Conservation (phyloP, 2,113 vertebrate genomes). For the Lamprotornis superbus region DNA sequence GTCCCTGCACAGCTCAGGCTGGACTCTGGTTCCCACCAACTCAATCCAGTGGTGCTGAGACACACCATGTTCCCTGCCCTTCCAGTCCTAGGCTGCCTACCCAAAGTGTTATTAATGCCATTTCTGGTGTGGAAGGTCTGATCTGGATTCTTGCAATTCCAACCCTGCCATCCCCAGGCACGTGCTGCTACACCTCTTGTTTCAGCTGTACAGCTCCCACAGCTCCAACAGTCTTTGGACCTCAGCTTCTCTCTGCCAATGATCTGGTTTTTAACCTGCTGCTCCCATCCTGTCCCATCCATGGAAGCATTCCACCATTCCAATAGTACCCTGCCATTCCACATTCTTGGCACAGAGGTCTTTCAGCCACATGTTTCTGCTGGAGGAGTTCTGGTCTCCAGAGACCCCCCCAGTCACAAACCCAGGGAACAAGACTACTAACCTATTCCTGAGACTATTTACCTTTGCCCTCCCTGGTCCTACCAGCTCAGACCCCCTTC, state of each 20-base stretch:
- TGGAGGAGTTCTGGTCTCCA: neutral
- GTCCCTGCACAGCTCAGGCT: neutral
- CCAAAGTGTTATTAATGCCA: neutral
- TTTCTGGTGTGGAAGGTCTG: neutral
- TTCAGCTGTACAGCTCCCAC: neutral
- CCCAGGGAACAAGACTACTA: neutral
- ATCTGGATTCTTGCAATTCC: neutral
- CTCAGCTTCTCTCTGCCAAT: neutral
- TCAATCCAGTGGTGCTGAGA: neutral
- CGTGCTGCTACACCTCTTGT: rapidly evolving
- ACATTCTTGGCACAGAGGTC: neutral
- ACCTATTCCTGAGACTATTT: neutral
- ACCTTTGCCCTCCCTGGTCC: neutral
- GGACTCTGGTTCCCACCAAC: neutral
- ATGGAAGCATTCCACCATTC: neutral
- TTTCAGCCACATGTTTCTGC: rapidly evolving
- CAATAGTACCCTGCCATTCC: neutral
- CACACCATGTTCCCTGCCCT: neutral
- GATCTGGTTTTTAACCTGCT: neutral
- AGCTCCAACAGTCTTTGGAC: neutral
- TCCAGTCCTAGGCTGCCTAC: neutral
- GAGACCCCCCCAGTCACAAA: neutral
- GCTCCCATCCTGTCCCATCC: neutral
- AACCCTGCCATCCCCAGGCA: neutral
- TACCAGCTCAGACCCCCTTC: neutral